These are phyloP conservation scores for Meteorus sp. DNA, from an alignment of 1,140 invertebrate species.

Conservation along the genomic window DNA sequence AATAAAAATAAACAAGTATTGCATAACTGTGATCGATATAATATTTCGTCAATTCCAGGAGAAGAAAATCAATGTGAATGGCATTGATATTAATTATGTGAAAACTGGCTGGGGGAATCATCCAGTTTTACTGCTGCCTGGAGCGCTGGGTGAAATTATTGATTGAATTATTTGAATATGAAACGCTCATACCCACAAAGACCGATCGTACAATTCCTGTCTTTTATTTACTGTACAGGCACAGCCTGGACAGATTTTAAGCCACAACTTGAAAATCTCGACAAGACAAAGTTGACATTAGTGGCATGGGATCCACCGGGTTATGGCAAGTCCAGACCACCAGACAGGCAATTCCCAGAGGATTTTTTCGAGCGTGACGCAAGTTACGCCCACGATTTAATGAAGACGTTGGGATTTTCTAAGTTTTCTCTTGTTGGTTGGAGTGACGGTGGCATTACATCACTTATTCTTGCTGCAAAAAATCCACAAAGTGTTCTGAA, in stretches of 20 bases:
- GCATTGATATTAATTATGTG: constrained; percentile 71
- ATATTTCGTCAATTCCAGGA: constrained; percentile 26
- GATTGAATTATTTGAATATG: too few relatives aligned
- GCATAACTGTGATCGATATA: constrained; percentile 19
- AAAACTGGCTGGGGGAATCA: constrained; percentile 71
- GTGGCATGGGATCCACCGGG: constrained; percentile 89
- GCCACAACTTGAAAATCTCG: constrained; percentile 74
- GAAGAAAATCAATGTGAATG: constrained; percentile 63
- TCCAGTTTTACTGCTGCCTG: constrained; percentile 73
- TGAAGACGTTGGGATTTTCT: constrained; percentile 69
- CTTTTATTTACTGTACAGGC: constrained; percentile 45
- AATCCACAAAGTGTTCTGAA: constrained; percentile 71
- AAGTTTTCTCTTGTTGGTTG: constrained; percentile 83
- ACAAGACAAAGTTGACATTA: constrained; percentile 71
- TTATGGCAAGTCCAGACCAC: constrained; percentile 82
- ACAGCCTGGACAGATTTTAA: constrained; percentile 80
- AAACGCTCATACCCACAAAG: too few relatives aligned
- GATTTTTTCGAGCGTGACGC: constrained; percentile 81
- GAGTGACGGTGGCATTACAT: constrained; percentile 86
- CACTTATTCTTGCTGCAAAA: constrained; percentile 72
- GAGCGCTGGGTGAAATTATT: constrained; percentile 67
- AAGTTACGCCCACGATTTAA: constrained; percentile 67
- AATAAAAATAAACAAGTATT: constrained; percentile 22
- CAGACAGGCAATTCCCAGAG: constrained; percentile 68
- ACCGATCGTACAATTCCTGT: too few relatives aligned